Evolutionary conservation across 2,113 vertebrate genomes (phyloP).

Genomic region (Rhinichthys klamathensis): DNA sequence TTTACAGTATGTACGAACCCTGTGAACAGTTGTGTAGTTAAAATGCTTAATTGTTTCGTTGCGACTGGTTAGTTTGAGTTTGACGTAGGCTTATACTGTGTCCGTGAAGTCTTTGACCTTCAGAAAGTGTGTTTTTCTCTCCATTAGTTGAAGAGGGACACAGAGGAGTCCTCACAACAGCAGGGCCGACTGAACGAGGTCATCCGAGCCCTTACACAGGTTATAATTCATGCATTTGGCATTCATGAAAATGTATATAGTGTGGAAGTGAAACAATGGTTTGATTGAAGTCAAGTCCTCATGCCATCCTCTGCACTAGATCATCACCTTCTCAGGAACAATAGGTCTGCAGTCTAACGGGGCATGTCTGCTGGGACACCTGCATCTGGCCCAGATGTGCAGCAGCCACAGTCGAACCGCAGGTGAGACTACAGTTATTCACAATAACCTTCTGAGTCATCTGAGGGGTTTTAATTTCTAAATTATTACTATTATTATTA

Average conservation of each 20-base stretch:
- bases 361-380: constrained; percentile 84
- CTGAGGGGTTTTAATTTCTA: no score
- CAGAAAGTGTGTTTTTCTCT: background rate
- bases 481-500: background rate
- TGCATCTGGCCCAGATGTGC: constrained; percentile 86
- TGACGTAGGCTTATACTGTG: background rate
- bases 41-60: background rate
- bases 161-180: constrained; percentile 83
- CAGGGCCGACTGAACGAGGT: constrained; percentile 90
- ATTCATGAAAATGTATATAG: background rate
- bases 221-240: constrained; percentile 52
- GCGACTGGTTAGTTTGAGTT: background rate
- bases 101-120: background rate
- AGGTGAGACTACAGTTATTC: constrained; percentile 71
- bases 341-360: constrained; percentile 94
- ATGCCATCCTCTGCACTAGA: constrained; percentile 65
- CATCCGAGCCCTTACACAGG: constrained; percentile 88
- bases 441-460: background rate
- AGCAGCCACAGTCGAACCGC: constrained; percentile 84
- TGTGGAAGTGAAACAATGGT: background rate
- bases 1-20: no score
- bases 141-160: constrained; percentile 82
- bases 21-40: no score
- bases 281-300: background rate
- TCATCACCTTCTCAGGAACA: constrained; percentile 86